Evolutionary conservation across 2,888 invertebrate species (phyloP).

Genomic region (Cinara cedri): DNA sequence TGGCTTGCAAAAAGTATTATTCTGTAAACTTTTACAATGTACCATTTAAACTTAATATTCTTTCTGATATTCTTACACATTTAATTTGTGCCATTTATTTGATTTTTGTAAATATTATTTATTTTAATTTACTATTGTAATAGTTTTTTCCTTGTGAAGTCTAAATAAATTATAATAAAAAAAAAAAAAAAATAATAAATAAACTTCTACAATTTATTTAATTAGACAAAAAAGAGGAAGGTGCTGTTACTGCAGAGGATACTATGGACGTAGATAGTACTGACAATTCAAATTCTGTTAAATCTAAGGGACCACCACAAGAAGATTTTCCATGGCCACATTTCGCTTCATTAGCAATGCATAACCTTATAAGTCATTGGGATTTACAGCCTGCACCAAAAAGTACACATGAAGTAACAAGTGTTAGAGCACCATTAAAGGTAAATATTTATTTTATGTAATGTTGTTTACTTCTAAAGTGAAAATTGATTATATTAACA

Average conservation of each 20-base stretch:
- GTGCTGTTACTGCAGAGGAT: neutral
- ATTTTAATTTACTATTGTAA: too few species aligned
- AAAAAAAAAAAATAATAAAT: too few species aligned
- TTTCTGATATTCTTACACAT: too few species aligned
- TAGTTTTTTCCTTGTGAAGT: too few species aligned
- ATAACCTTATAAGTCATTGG: constrained; percentile 47
- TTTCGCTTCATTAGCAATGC: constrained; percentile 51
- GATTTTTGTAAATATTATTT: too few species aligned
- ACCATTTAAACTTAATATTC: too few species aligned
- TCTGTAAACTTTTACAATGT: too few species aligned
- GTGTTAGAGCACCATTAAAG: neutral
- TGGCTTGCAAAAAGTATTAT: too few species aligned
- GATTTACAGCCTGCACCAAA: constrained; percentile 28
- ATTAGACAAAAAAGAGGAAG: constrained; percentile 31
- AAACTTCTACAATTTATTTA: neutral
- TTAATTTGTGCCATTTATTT: too few species aligned
- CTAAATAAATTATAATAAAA: too few species aligned
- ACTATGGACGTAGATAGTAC: neutral
- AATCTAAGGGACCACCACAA: constrained; percentile 37
- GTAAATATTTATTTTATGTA: neutral
- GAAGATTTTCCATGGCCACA: constrained; percentile 54
- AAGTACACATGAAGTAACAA: neutral
- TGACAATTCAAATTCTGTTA: neutral
- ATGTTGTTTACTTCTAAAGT: neutral
- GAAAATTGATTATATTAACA: neutral